Percentiles rank a stretch among this genome's conserved stretches.
These are phyloP conservation scores for Myiagra hebetior DNA, from an alignment of 2,113 vertebrate genomes.

Conservation along the genomic window DNA sequence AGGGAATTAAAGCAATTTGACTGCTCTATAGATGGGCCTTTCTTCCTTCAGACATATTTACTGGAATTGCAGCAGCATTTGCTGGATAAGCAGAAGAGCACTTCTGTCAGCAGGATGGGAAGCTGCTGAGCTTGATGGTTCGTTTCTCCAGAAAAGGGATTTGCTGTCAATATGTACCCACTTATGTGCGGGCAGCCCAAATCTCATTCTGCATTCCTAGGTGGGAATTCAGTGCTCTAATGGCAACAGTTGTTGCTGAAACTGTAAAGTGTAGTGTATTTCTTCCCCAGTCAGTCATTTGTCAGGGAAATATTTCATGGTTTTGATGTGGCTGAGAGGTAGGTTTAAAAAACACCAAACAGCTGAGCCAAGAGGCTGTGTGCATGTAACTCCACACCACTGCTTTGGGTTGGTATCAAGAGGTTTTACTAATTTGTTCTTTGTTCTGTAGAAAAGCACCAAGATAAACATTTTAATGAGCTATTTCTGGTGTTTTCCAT, in stretches of 20 bases:
- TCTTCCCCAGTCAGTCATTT: not conserved
- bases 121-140: constrained; percentile 7
- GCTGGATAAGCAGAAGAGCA: constrained; percentile 8
- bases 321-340: not conserved
- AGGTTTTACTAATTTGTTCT: not conserved
- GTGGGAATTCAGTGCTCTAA: not conserved
- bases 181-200: not conserved
- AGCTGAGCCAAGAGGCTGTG: not conserved
- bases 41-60: not conserved
- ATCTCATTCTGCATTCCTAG: not conserved
- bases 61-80: not conserved
- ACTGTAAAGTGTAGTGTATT: not conserved
- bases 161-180: not conserved
- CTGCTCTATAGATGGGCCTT: not conserved
- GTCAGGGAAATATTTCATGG: not conserved
- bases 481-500: not conserved
- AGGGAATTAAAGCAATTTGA: not conserved
- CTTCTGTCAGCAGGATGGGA: constrained; percentile 6
- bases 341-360: not conserved
- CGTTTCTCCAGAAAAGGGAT: not conserved
- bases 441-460: not conserved
- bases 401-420: not conserved
- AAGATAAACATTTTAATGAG: accelerated
- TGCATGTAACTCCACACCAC: accelerated
- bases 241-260: not conserved